Conservation (phyloP, 1,140 invertebrate species). For the Drosophila tani region DNA sequence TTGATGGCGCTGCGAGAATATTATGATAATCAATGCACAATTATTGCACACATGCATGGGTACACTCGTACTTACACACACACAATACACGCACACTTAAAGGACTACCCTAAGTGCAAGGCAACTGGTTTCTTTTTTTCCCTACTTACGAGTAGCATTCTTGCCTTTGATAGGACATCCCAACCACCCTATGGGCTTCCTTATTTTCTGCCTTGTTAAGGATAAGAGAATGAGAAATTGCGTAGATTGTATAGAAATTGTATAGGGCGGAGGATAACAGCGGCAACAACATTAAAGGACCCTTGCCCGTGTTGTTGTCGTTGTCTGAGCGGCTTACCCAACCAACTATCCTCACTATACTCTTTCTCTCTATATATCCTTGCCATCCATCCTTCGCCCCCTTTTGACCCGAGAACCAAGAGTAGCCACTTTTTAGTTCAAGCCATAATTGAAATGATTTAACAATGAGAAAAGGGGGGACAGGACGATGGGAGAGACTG, state of each 20-base stretch:
- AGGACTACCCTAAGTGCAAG: slow-evolving; percentile 24
- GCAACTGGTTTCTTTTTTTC: slow-evolving; percentile 10
- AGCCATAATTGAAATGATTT: slow-evolving; percentile 53
- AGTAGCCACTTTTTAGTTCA: slow-evolving; percentile 42
- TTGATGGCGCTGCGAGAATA: slow-evolving; percentile 53
- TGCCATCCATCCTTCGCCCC: background rate
- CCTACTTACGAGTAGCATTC: slow-evolving; percentile 17
- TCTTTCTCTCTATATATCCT: background rate
- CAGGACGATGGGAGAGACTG: too few relatives aligned
- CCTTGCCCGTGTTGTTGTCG: slow-evolving; percentile 10
- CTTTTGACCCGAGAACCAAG: slow-evolving; percentile 32
- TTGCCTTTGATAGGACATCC: slow-evolving; percentile 26
- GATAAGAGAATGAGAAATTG: slow-evolving; percentile 18
- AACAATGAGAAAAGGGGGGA: slow-evolving; percentile 18
- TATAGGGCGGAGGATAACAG: slow-evolving; percentile 9
- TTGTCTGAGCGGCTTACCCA: slow-evolving; percentile 35
- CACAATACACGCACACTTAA: slow-evolving; percentile 20
- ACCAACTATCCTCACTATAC: slow-evolving; percentile 17
- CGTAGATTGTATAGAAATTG: slow-evolving; percentile 32
- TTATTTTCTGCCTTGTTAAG: slow-evolving; percentile 34
- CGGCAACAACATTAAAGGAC: slow-evolving; percentile 27
- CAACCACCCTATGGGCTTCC: background rate
- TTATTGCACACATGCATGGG: slow-evolving; percentile 47
- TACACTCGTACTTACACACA: slow-evolving; percentile 17
- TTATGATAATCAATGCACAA: slow-evolving; percentile 76